Percentiles rank a stretch among this genome's conserved stretches.
phyloP scores from a whole-genome alignment of 2,888 invertebrate species.

The Temnothorax unifasciatus region DNA sequence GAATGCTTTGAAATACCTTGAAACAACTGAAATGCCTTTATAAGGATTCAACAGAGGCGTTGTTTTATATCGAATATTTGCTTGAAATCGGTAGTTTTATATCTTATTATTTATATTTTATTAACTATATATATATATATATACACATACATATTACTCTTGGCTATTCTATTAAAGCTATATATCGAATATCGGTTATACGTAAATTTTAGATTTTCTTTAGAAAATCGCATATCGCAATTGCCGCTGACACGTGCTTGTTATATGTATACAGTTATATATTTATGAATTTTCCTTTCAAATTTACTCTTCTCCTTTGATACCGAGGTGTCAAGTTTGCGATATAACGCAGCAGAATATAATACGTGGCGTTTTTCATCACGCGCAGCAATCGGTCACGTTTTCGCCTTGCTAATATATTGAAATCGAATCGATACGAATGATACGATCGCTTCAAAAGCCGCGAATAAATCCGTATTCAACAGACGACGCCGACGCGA shows the following conservation, averaged over 20 bases:
- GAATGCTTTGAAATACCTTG: not conserved
- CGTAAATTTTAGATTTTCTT: not conserved
- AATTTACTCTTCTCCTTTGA: not conserved
- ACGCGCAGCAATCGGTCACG: not conserved
- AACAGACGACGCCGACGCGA: too few relatives aligned
- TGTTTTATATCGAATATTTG: not conserved
- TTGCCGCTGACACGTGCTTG: not conserved
- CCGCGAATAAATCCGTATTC: not conserved
- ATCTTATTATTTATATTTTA: too few relatives aligned
- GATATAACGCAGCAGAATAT: not conserved
- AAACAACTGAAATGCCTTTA: not conserved
- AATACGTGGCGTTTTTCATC: conserved; percentile 9
- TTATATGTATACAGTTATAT: not conserved
- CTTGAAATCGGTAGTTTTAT: not conserved
- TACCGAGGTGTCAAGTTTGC: not conserved
- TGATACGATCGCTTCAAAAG: not conserved
- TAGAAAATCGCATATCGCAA: not conserved
- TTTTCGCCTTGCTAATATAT: not conserved
- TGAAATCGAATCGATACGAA: not conserved
- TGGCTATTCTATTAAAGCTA: not conserved
- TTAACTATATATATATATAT: too few relatives aligned
- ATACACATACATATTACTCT: too few relatives aligned
- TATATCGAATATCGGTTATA: not conserved
- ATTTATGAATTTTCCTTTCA: not conserved
- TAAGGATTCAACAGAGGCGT: not conserved